A percentile compares a stretch with the other conserved stretches of the same genome.
These are phyloP conservation scores for Cryptocephalus moraei DNA, from an alignment of 2,888 invertebrate genomes.

Conservation along the genomic window DNA sequence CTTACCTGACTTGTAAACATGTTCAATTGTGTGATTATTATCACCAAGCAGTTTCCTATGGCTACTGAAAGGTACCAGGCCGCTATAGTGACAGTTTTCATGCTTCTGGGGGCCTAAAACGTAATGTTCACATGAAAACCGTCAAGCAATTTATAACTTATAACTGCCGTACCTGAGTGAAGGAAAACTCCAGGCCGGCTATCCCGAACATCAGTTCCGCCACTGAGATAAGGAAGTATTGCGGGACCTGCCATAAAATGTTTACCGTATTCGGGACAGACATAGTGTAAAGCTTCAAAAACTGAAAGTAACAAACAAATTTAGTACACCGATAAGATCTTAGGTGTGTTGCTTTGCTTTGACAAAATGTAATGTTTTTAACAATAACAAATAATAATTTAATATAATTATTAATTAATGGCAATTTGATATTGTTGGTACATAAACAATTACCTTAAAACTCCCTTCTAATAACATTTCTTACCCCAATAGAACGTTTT, in stretches of 20 bases:
- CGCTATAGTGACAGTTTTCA: conserved; percentile 78
- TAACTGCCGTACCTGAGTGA: conserved; percentile 61
- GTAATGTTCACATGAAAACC: background rate
- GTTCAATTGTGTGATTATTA: conserved; percentile 58
- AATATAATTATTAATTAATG: too few species aligned
- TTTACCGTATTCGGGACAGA: conserved; percentile 56
- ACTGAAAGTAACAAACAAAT: conserved; percentile 25
- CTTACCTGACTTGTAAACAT: conserved; percentile 54
- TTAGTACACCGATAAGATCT: background rate
- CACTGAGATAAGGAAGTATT: conserved; percentile 67
- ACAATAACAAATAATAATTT: too few species aligned
- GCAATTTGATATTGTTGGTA: too few species aligned
- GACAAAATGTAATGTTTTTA: too few species aligned
- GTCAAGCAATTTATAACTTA: background rate
- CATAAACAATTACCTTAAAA: too few species aligned
- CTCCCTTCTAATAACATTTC: background rate
- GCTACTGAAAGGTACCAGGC: conserved; percentile 78
- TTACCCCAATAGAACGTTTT: conserved; percentile 34
- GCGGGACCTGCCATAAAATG: conserved; percentile 66
- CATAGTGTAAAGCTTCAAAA: conserved; percentile 48
- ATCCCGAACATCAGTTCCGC: conserved; percentile 79
- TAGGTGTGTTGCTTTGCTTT: too few species aligned
- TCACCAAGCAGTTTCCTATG: conserved; percentile 69
- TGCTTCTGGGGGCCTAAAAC: conserved; percentile 63
- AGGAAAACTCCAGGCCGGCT: conserved; percentile 74